Conservation (phyloP, 2,113 vertebrate species). For the Xiphophorus couchianus region DNA sequence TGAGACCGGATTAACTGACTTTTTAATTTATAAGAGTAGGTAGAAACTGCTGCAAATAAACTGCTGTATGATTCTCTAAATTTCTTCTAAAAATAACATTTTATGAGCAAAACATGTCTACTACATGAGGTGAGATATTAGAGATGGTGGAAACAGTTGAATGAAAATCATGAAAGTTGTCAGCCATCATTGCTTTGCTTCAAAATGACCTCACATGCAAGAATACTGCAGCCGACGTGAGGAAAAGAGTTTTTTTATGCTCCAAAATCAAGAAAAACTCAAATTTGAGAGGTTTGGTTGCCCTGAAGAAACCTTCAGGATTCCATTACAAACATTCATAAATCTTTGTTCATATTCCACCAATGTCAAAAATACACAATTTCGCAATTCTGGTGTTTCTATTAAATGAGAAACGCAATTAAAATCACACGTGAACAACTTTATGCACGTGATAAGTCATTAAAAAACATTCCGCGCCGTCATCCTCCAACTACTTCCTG, state of each 20-base stretch:
- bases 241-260: not conserved
- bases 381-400: no score
- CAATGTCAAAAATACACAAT: no score
- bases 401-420: no score
- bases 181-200: not conserved
- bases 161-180: constrained; percentile 31
- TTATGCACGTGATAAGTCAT: no score
- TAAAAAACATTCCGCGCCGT: no score
- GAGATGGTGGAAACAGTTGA: constrained; percentile 55
- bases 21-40: not conserved
- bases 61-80: not conserved
- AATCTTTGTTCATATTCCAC: no score
- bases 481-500: no score
- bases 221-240: not conserved
- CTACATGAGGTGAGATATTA: no score
- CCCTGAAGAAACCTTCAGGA: not conserved
- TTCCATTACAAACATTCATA: not conserved
- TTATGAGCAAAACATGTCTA: not conserved
- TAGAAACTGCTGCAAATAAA: not conserved
- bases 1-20: not conserved
- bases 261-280: not conserved
- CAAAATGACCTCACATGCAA: not conserved
- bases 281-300: not conserved
- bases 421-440: no score
- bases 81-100: not conserved